Percentiles rank a stretch among this genome's conserved stretches.
Conservation (phyloP, 2,113 vertebrate genomes). For the Micronycteris hirsuta region DNA sequence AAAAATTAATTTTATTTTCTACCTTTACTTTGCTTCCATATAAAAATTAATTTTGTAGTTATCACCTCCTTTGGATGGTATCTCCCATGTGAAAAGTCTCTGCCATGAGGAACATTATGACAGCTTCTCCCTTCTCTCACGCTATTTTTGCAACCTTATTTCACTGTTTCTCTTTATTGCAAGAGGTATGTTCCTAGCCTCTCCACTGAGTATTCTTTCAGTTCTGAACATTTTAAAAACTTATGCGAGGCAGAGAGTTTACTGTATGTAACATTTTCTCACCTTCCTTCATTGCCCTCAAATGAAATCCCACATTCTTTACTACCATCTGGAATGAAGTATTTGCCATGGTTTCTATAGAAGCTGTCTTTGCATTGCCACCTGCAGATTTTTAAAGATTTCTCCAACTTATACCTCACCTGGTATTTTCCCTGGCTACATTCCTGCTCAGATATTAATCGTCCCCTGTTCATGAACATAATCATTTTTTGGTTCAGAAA, state of each 20-base stretch:
- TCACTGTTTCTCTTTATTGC: background rate
- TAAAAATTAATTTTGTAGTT: background rate
- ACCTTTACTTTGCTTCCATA: background rate
- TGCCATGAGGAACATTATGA: background rate
- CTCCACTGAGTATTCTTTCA: background rate
- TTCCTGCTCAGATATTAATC: background rate
- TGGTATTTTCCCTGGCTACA: background rate
- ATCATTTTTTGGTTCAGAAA: background rate
- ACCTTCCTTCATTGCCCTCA: background rate
- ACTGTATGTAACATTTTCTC: background rate
- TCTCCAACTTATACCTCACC: background rate
- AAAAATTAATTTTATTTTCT: background rate
- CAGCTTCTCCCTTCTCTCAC: background rate
- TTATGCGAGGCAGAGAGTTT: background rate
- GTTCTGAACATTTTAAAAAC: background rate
- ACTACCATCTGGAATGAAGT: background rate
- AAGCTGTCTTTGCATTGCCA: background rate
- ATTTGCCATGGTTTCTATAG: background rate
- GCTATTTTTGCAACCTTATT: background rate
- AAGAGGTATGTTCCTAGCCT: background rate
- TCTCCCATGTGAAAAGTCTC: background rate
- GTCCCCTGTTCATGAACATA: background rate
- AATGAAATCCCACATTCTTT: background rate
- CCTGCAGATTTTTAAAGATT: background rate
- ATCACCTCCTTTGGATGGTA: background rate